These are phyloP conservation scores for Morone chrysops DNA, from an alignment of 2,113 vertebrate species.

Conservation along the genomic window DNA sequence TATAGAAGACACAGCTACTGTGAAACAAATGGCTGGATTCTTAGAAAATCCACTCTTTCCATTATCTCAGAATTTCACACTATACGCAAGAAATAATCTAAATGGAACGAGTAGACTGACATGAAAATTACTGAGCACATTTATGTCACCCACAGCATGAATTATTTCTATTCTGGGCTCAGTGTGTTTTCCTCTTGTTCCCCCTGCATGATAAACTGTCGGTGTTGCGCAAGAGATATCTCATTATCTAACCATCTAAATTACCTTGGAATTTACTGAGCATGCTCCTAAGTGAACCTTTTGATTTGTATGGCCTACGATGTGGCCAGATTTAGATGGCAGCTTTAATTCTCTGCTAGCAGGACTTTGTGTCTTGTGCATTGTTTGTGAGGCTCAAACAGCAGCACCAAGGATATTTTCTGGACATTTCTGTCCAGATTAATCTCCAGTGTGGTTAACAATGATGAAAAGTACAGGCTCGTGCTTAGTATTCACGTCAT, in stretches of 20 bases:
- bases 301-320: not conserved
- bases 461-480: conserved; percentile 10
- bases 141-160: not conserved
- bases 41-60: not conserved
- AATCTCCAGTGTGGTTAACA: conserved; percentile 17
- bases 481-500: conserved; percentile 37
- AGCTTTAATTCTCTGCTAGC: not conserved
- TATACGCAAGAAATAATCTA: not conserved
- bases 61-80: not conserved
- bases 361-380: conserved; percentile 5
- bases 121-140: not conserved
- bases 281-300: not conserved
- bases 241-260: not conserved
- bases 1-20: not conserved
- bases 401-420: conserved; percentile 20
- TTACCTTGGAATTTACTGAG: not conserved
- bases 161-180: not conserved
- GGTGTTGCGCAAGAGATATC: not conserved
- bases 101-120: not conserved
- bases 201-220: not conserved
- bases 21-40: not conserved
- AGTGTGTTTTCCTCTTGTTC: not conserved
- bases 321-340: too few relatives aligned
- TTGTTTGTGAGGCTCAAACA: conserved; percentile 37
- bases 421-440: conserved; percentile 11